Conservation (phyloP, 2,113 vertebrate genomes). For the Echinops telfairi region DNA sequence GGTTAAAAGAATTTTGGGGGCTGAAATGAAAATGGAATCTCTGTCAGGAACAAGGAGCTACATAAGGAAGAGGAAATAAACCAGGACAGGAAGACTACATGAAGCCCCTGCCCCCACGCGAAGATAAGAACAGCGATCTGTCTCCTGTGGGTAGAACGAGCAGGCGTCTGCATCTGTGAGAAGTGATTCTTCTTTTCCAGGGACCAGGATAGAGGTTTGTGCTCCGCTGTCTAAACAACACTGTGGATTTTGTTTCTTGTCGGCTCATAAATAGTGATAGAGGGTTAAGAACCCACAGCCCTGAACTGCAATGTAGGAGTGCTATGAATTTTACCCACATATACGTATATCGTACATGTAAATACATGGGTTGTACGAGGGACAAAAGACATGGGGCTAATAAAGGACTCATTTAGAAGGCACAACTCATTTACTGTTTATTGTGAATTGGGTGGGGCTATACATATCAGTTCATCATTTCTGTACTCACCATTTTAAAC, state of each 20-base stretch:
- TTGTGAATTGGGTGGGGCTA: too few relatives aligned
- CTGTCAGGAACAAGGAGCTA: not conserved
- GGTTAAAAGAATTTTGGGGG: not conserved
- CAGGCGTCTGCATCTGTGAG: conserved; percentile 86
- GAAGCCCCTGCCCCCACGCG: conserved; percentile 85
- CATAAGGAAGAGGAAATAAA: not conserved
- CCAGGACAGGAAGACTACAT: not conserved
- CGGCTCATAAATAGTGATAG: conserved; percentile 81
- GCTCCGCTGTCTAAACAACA: conserved; percentile 77
- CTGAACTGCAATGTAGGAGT: conserved; percentile 68
- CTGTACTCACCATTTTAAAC: too few relatives aligned
- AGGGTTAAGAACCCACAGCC: conserved; percentile 77
- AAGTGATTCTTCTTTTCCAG: conserved; percentile 85
- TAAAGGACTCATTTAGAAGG: not conserved
- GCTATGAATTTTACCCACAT: not conserved
- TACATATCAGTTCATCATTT: too few relatives aligned
- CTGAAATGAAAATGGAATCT: not conserved
- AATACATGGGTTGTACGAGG: not conserved
- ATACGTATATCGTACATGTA: not conserved
- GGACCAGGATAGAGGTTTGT: conserved; percentile 84
- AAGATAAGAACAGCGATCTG: conserved; percentile 86
- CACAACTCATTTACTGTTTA: too few relatives aligned
- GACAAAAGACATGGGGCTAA: not conserved
- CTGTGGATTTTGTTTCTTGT: conserved; percentile 85
- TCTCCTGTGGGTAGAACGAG: conserved; percentile 86